A percentile compares a stretch with the other conserved stretches of the same genome.
phyloP scores from a whole-genome alignment of 1,140 invertebrate genomes.

The Euura saliciscinereae region DNA sequence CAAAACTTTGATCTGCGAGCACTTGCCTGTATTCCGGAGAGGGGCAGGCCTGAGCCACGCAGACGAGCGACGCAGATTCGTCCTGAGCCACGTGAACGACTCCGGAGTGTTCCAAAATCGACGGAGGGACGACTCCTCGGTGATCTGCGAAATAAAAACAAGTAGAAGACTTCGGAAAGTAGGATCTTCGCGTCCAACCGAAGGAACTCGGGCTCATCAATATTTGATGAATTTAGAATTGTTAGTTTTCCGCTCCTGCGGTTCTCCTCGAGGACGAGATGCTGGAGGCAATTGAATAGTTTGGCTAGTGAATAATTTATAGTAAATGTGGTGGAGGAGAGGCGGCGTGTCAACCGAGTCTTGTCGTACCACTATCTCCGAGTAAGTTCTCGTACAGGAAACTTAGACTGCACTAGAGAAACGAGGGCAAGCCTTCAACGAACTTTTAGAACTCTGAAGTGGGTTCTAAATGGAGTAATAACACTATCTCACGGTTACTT shows the following conservation, averaged over 20 bases:
- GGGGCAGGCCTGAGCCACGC: conserved; percentile 76
- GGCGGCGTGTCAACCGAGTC: neutral
- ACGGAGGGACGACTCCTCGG: conserved; percentile 69
- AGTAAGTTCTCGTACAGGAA: neutral
- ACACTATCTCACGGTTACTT: too few species aligned
- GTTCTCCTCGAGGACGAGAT: neutral
- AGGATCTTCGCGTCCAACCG: neutral
- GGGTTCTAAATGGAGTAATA: neutral
- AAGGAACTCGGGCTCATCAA: neutral
- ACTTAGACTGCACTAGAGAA: neutral
- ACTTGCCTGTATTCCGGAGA: conserved; percentile 75
- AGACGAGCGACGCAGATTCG: conserved; percentile 75
- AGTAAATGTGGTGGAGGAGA: neutral
- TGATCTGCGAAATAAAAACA: conserved; percentile 63
- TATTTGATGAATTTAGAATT: neutral
- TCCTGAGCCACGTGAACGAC: conserved; percentile 74
- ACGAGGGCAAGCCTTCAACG: neutral
- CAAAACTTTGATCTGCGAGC: neutral
- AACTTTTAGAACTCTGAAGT: conserved; percentile 1
- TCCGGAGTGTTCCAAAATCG: conserved; percentile 72
- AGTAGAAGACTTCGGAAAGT: neutral
- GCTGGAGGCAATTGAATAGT: neutral
- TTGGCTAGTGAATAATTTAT: neutral
- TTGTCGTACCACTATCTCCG: neutral
- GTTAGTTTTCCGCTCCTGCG: neutral